These are phyloP conservation scores for Hedya salicella DNA, from an alignment of 2,888 invertebrate genomes.

Conservation along the genomic window DNA sequence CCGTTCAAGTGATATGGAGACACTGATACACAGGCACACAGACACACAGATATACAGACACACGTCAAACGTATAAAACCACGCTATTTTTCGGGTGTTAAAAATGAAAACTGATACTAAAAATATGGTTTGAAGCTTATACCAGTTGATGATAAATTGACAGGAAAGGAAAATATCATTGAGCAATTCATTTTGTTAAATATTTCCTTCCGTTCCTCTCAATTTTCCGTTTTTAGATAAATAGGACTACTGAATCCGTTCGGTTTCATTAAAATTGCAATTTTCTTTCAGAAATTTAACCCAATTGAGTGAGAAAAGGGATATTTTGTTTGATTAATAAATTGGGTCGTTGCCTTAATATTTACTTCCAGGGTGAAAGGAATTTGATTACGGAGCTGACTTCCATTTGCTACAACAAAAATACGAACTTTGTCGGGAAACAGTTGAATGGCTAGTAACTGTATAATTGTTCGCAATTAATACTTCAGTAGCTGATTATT, in stretches of 20 bases:
- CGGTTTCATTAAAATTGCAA: slow-evolving; percentile 47
- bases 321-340: slow-evolving; percentile 4
- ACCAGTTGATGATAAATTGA: slow-evolving; percentile 38
- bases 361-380: neutral
- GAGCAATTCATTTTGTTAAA: slow-evolving; percentile 39
- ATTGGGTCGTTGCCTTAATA: neutral
- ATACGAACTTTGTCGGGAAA: neutral
- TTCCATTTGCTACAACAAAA: neutral
- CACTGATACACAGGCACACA: no score
- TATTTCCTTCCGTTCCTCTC: slow-evolving; percentile 41
- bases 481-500: no score
- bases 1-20: no score
- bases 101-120: no score
- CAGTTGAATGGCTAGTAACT: neutral
- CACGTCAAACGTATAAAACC: no score
- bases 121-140: neutral
- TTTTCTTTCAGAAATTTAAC: slow-evolving; percentile 44
- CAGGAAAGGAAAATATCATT: slow-evolving; percentile 38
- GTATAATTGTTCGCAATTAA: no score
- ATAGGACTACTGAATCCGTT: slow-evolving; percentile 29
- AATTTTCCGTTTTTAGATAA: slow-evolving; percentile 37
- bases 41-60: no score
- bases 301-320: slow-evolving; percentile 19
- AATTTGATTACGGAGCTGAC: neutral
- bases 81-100: no score